Base-by-base conservation (phyloP, 1,140 invertebrate species). In the Eciton burchellii region DNA sequence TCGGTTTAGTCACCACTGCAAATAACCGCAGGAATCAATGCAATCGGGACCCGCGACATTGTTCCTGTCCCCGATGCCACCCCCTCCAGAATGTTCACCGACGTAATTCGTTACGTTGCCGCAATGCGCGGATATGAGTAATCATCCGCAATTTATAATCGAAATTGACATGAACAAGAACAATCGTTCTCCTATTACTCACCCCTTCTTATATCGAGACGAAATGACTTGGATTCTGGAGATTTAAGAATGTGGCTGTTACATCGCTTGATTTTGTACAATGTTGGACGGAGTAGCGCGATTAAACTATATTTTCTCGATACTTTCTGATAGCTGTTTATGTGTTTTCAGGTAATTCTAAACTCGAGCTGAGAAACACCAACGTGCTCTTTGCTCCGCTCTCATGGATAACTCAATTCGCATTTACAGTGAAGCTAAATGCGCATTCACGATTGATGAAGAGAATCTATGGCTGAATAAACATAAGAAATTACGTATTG, bases 1-100 rank as follows among this genome's bases (percentile, higher is more conserved):
- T 84, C 76, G 82, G 70, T 84, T 84, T 73, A 76, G 83, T 88
- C 87, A 88, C 72, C 86, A 85, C 86, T 88, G 87, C 74, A 88
- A 88, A 88, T 88, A 88, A 35, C 83, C 60, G 59, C 77, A 84
- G 79, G 74, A 82, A 85, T 82, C 82, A 56, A 81, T 60, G 45
- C 52, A n/a, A 60, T 24, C 45, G 47, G 35, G 35, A 2, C 43
- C 9, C 26, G 19, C 56, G 43, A 66, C 12, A 41, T 83, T 26
- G 47, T 68, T 81, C 19, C 21, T 35, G 24, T 26, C 12, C 35
- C 35, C 21, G 12, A 72, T 24, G 26, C 35, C 16, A 41, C 59
- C 24, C 35, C 19, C 35, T 35, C 26, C 16, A 35, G 14, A 72
- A 16, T 14, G 26, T 21, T 5, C 19, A 11, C n/a, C 77, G 41